Base-by-base conservation (phyloP, 2,113 vertebrate species). In the Sclerurus mexicanus region DNA sequence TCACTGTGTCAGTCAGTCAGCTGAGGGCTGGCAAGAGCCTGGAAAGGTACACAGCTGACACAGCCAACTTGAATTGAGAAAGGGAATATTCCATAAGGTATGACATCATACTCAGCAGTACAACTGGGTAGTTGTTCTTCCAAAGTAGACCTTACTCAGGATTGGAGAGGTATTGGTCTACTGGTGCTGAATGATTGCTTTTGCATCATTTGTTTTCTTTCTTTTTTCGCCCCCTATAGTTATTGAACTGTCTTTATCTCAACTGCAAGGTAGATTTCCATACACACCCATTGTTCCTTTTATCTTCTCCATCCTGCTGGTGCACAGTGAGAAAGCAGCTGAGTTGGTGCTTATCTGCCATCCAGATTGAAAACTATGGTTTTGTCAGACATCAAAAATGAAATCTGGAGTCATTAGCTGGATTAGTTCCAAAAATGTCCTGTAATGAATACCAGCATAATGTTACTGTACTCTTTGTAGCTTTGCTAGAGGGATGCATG, bases 31-130 rank as follows among this genome's bases (percentile, higher is more conserved):
- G 27, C 37, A 52, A 10, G 52, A 35, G 21, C 20, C 33, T 56
- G 27, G 19, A 27, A 49, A 1, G 0, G 20, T 12, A 18, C 39
- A 50, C 39, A 69, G 39, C 37, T 67, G 62, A 42, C 63, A 63
- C 44, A 72, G 35, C 27, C 18, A 6, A 21, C 33, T n/a, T 47
- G 40, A 66, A 3, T 21, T 77, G 31, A 44, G 27, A 21, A 33
- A 53, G 13, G 23, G 9, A n/a, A 7, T 85, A 15, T 63, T 86
- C 39, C 0, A 0, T 63, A 40, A 44, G 2, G 4, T 23, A 23
- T 3, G n/a, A 27, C 1, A 2, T 64, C 4, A 5, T 35, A 31
- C 21, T 66, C 24, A 63, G 52, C 30, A 58, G 8, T 47, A 47
- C 56, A 67, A 55, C 5, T 44, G 10, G 6, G 22, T 31, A 78